Percentiles rank a stretch among this genome's conserved stretches.
Conservation (phyloP, 2,888 invertebrate genomes). For the Panorpa germanica region DNA sequence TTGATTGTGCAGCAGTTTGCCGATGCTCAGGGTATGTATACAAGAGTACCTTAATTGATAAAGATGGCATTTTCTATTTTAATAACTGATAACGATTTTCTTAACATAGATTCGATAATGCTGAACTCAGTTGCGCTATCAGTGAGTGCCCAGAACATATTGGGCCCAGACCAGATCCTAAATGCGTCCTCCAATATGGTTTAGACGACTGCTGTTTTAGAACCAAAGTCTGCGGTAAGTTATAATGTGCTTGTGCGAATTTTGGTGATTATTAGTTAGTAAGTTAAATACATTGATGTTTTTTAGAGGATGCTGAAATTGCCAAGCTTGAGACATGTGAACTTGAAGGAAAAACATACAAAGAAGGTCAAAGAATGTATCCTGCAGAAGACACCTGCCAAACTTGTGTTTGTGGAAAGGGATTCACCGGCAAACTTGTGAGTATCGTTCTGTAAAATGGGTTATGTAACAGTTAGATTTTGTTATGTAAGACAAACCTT, state of each 20-base stretch:
- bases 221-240: constrained; percentile 11
- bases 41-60: too few relatives aligned
- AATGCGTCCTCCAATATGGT: constrained; percentile 10
- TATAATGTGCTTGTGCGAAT: not conserved
- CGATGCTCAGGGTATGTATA: too few relatives aligned
- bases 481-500: too few relatives aligned
- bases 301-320: constrained; percentile 5
- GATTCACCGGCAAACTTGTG: too few relatives aligned
- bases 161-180: constrained; percentile 7
- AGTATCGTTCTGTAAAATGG: too few relatives aligned
- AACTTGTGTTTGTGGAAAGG: constrained; percentile 9
- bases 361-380: constrained; percentile 13
- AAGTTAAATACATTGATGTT: not conserved
- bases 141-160: constrained; percentile 11
- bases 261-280: not conserved
- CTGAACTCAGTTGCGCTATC: constrained; percentile 10
- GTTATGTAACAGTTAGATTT: too few relatives aligned
- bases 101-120: constrained; percentile 9
- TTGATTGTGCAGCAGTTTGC: too few relatives aligned
- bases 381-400: constrained; percentile 10
- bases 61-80: too few relatives aligned
- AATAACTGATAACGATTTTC: too few relatives aligned
- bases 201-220: constrained; percentile 10
- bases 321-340: constrained; percentile 10
- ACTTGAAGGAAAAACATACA: constrained; percentile 11